Base-by-base conservation (phyloP, 2,797 vertebrate genomes). In the Salarias fasciatus region DNA sequence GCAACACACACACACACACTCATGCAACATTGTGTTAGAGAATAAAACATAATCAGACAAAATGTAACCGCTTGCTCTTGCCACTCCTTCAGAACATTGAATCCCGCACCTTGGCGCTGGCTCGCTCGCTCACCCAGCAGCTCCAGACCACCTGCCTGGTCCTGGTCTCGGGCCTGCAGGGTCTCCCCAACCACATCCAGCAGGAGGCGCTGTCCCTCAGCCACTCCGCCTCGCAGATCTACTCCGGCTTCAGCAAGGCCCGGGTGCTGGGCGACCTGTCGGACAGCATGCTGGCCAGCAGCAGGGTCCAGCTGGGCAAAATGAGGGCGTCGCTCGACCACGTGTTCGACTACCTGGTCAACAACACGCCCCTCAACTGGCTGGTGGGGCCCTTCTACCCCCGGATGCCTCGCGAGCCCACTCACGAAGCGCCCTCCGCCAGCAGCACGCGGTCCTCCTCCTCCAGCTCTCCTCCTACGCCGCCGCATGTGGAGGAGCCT, bases 281-380 rank as follows among this genome's bases (percentile, higher is more conserved):
- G 0, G 94, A 95, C 30, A 51, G 77, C 5, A 70, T 95, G 64
- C 83, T 97, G 53, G 37, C 51, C 57, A 89, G 76, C 77, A 96
- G 94, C 87, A 95, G 84, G 69, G 88, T 83, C 36, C 94, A 97
- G 53, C 88, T 98, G 65, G 89, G 90, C 75, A 93, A 90, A 86
- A 95, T 98, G 81, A 96, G 93, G 70, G 88, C 92, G 1, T 95
- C 95, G 42, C 73, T 98, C 53, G 97, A 99, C 87, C 87, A 91
- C 18, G 80, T 99, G 88, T 94, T 97, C 95, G 95, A 98, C 89
- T 98, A 98, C 76, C 82, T 98, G 89, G 89, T 99, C 89, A 98
- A 99, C 88, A 99, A 98, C 93, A 98, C 96, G 0, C 96, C 96
- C 0, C 95, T 99, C 82, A 98, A 97, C 90, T 99, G 97, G 97